Evolutionary conservation across 2,888 invertebrate species (phyloP), one percentile per base, ranked within the genome.

Genomic region (Ametastegia equiseti): DNA sequence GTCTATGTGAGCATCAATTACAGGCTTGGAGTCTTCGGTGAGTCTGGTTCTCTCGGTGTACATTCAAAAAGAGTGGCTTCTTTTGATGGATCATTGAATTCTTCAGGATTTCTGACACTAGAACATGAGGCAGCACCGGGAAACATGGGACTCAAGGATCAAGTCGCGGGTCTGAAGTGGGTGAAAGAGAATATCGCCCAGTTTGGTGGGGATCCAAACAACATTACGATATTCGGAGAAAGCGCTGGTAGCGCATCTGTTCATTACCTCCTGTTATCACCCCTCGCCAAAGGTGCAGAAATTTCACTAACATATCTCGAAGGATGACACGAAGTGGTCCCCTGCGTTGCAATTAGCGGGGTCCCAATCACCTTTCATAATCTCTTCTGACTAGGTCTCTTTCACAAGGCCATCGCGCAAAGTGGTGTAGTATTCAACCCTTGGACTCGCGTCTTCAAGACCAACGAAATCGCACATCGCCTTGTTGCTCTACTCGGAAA

Each of bases 351-450:
- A 0, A 50, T 27, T 27, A 6, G 27, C 15, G n/a, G 33, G n/a
- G 45, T 42, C 13, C 19, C 27, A 23, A 23, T 39, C 1, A 19
- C 5, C 23, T 11, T 9, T 7, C 19, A 33, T 33, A n/a, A 57
- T 54, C n/a, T 75, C 23, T 45, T 15, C 15, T 57, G 36, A 9
- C 73, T 87, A 96, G 96, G 95, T 81, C 88, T 96, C 15, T 95
- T 96, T 85, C 95, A 95, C 84, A 94, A 94, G 82, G 96, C 93
- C 1, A 96, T 97, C 82, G 94, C 96, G 0, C 95, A 96, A 88
- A 96, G 96, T 78, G 96, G 96, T 0, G 95, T 95, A 0, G 94
- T 95, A 0, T 92, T 95, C 50, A 94, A 94, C 83, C 94, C 94
- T 0, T 95, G 95, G 95, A 94, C 93, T 95, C 0, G 93, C 94